Percentiles rank a stretch among this genome's conserved stretches.
phyloP scores from a whole-genome alignment of 2,797 vertebrate genomes.

The Anolis apletophallus region DNA sequence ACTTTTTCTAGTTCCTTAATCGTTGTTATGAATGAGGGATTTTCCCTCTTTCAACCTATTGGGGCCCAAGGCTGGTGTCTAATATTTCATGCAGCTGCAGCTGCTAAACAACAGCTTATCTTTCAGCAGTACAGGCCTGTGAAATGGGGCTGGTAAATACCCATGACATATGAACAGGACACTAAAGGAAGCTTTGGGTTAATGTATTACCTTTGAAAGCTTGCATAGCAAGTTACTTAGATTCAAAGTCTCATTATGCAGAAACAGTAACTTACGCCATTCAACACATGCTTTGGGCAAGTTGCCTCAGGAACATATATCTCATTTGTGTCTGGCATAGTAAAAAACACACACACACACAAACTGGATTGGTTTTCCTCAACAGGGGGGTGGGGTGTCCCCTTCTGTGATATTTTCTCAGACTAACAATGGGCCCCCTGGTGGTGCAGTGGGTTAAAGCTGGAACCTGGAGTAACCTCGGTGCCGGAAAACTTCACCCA shows the following conservation, averaged over 20 bases:
- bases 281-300: neutral
- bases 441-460: no score
- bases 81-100: neutral
- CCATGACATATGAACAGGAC: neutral
- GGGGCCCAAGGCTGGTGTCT: neutral
- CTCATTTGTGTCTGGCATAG: no score
- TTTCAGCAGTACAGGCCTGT: neutral
- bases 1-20: neutral
- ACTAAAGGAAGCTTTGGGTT: neutral
- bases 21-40: neutral
- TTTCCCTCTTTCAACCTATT: neutral
- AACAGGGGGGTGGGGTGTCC: no score
- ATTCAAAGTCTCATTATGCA: neutral
- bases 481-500: no score
- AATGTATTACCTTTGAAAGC: neutral
- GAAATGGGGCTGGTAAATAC: neutral
- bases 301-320: neutral
- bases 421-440: no score
- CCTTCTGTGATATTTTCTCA: neutral
- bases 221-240: neutral
- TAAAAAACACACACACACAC: no score
- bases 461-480: no score
- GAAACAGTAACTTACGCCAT: neutral
- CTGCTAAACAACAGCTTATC: no score
- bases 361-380: no score